Conservation (phyloP, 2,797 vertebrate species). For the Garrulus glandarius region DNA sequence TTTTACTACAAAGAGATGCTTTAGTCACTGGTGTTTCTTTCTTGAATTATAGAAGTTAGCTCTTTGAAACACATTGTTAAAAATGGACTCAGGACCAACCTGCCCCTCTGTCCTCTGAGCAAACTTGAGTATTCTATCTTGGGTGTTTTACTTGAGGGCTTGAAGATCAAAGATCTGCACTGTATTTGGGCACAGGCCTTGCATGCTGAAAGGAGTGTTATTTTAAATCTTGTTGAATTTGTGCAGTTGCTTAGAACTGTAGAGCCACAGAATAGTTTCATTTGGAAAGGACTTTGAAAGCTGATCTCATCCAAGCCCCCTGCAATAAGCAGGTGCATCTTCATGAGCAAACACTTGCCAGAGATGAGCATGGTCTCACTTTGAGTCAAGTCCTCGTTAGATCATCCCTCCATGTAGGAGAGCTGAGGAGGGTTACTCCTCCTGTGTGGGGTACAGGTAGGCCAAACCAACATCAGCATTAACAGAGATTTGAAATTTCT, state of each 20-base stretch:
- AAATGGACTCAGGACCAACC: not conserved
- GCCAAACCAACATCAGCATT: not conserved
- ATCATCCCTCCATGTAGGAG: accelerated
- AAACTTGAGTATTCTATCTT: not conserved
- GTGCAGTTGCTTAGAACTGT: not conserved
- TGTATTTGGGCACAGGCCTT: not conserved
- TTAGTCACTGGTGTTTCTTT: not conserved
- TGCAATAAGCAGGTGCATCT: not conserved
- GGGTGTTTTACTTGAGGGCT: not conserved
- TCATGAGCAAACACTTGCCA: not conserved
- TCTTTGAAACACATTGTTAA: not conserved
- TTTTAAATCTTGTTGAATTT: not conserved
- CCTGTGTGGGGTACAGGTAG: not conserved
- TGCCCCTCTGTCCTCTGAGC: not conserved
- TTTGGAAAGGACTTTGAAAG: not conserved
- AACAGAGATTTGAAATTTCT: not conserved
- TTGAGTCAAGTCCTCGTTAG: accelerated
- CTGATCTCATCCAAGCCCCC: not conserved
- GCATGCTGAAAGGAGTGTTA: not conserved
- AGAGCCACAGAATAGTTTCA: not conserved
- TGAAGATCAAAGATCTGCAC: not conserved
- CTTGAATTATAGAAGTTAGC: not conserved
- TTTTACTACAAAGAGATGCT: not conserved
- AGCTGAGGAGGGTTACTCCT: not conserved
- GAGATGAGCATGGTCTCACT: not conserved